Base-by-base conservation (phyloP, 23 tunicate genomes). In the Halocynthia aurantium region DNA sequence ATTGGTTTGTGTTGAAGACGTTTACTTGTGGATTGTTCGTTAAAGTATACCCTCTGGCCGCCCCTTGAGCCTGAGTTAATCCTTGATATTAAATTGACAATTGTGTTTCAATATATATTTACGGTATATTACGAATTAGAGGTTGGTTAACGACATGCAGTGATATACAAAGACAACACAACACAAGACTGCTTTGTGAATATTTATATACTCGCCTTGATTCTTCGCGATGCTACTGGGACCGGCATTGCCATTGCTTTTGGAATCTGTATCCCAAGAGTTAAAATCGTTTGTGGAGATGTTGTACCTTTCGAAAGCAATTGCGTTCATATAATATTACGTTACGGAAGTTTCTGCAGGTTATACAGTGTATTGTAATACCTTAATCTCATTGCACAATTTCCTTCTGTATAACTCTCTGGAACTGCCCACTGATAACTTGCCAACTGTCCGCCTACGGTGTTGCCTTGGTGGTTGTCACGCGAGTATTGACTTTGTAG, bases 401-500 rank as follows among this genome's bases (percentile, higher is more conserved):
- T 65, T 57, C 85, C 90, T 40, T 77, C 67, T 18, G 55, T 66
- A 9, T 51, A 8, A 9, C 10, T 10, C 55, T 87, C 77, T 51
- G 98, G 98, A 71, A 91, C 82, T 7, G 87, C 81, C 97, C 97
- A 91, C 52, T 91, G 79, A 74, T 76, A 91, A 57, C 52, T 84
- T 52, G 77, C 10, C 10, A 84, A 84, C 53, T 81, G 76, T 13
- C 97, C 97, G 7, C 90, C 97, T 8, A 91, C 61, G 22, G 77
- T 58, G 88, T 91, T 91, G 5, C 97, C 97, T 44, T 80, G 82
- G 69, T 91, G 97, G 68, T 91, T 91, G 71, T 91, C 97, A 85
- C 97, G 90, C 65, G 97, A 85, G 53, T 65, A 83, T 12, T 5
- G 76, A 18, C 79, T 52, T 51, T 57, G 66, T 6, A 56, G 40